A percentile compares a stretch with the other conserved stretches of the same genome.
Evolutionary conservation across 2,888 invertebrate species (phyloP).

Genomic region (Griposia aprilina): DNA sequence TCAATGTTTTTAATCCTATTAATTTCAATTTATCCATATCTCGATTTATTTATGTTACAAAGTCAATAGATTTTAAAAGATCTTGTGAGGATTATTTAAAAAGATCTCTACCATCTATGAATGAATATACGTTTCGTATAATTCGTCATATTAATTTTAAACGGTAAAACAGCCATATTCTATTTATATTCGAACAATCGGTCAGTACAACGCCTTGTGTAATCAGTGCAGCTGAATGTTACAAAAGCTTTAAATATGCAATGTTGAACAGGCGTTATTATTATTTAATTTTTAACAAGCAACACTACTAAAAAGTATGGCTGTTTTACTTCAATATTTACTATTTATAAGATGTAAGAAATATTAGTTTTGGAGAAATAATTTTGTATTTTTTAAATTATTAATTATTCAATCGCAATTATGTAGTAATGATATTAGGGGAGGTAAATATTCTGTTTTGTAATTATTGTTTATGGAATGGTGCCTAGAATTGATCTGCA

Average conservation of each 20-base stretch:
- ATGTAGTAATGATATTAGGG: conserved; percentile 48
- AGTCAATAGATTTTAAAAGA: conserved; percentile 29
- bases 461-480: conserved; percentile 78
- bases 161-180: conserved; percentile 34
- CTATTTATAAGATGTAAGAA: conserved; percentile 43
- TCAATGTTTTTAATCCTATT: conserved; percentile 29
- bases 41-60: conserved; percentile 37
- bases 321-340: conserved; percentile 41
- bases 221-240: conserved; percentile 22
- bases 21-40: conserved; percentile 24
- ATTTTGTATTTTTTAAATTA: conserved; percentile 36
- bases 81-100: conserved; percentile 40
- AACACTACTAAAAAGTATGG: conserved; percentile 22
- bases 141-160: conserved; percentile 27
- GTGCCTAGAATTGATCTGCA: conserved; percentile 87
- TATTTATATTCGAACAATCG: background rate
- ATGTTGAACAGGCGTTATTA: conserved; percentile 26
- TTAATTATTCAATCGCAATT: conserved; percentile 46
- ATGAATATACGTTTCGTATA: conserved; percentile 28
- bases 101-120: conserved; percentile 39
- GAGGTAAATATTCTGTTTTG: conserved; percentile 64
- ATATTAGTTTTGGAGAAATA: conserved; percentile 36
- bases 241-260: conserved; percentile 30
- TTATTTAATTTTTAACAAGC: conserved; percentile 38
- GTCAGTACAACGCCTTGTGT: conserved; percentile 12